These are phyloP conservation scores for Hesperia comma DNA, from an alignment of 2,888 invertebrate species.

Conservation along the genomic window DNA sequence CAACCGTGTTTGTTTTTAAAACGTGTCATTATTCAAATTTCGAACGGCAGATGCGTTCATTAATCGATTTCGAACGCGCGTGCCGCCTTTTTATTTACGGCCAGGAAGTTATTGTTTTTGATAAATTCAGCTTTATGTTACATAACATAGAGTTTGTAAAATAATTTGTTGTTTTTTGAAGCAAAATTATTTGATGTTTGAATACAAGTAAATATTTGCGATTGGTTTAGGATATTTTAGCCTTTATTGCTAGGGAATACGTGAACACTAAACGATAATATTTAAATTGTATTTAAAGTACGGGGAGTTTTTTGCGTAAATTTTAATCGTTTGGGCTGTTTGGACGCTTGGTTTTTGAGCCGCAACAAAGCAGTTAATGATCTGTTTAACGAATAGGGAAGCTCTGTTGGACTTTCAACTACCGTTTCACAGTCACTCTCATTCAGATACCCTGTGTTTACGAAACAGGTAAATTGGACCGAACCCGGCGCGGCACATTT, in stretches of 20 bases:
- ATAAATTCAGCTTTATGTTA: constrained; percentile 22
- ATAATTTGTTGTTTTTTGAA: not conserved
- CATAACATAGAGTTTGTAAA: constrained; percentile 11
- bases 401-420: no score
- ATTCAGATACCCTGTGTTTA: no score
- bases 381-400: no score
- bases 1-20: constrained; percentile 65
- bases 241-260: not conserved
- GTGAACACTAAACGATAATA: not conserved
- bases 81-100: constrained; percentile 18
- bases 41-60: constrained; percentile 75
- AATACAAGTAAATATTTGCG: not conserved
- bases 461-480: no score
- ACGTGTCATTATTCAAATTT: constrained; percentile 80
- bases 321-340: constrained; percentile 38
- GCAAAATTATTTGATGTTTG: constrained; percentile 30
- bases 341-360: constrained; percentile 40
- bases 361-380: constrained; percentile 57
- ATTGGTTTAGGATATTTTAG: not conserved
- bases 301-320: constrained; percentile 36
- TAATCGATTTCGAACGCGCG: constrained; percentile 57
- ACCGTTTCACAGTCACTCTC: no score
- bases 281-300: not conserved
- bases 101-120: not conserved
- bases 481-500: no score